Evolutionary conservation across 2,797 vertebrate genomes (phyloP).

Genomic region (Triplophysa bombifrons): DNA sequence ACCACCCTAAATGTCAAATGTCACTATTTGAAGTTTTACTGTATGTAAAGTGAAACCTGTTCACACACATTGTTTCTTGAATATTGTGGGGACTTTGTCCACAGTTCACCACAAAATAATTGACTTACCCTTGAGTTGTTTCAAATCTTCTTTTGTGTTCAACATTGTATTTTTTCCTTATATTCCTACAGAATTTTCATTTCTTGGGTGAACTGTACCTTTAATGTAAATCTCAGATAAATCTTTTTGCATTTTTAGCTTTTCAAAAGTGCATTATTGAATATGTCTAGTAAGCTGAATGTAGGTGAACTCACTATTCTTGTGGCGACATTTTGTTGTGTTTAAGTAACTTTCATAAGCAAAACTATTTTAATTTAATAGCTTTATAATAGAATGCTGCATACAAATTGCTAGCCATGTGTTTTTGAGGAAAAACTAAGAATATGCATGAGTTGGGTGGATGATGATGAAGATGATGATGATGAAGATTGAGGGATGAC

Average conservation of each 20-base stretch:
- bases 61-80: too few relatives aligned
- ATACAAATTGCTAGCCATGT: background rate
- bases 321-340: background rate
- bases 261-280: background rate
- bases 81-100: too few relatives aligned
- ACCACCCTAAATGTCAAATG: background rate
- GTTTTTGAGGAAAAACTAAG: background rate
- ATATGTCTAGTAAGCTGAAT: background rate
- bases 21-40: background rate
- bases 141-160: too few relatives aligned
- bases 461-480: slow-evolving; percentile 16
- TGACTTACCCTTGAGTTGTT: too few relatives aligned
- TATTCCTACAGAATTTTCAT: too few relatives aligned
- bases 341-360: background rate
- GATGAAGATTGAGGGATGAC: slow-evolving; percentile 43
- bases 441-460: slow-evolving; percentile 25
- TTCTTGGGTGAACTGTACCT: too few relatives aligned
- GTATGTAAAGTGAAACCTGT: background rate
- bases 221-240: too few relatives aligned
- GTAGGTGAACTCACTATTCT: background rate
- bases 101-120: too few relatives aligned
- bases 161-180: too few relatives aligned
- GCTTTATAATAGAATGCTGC: background rate
- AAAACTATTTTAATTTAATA: background rate
- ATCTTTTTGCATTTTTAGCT: too few relatives aligned